Conservation (phyloP, 2,797 vertebrate genomes). For the Coreius guichenoti region DNA sequence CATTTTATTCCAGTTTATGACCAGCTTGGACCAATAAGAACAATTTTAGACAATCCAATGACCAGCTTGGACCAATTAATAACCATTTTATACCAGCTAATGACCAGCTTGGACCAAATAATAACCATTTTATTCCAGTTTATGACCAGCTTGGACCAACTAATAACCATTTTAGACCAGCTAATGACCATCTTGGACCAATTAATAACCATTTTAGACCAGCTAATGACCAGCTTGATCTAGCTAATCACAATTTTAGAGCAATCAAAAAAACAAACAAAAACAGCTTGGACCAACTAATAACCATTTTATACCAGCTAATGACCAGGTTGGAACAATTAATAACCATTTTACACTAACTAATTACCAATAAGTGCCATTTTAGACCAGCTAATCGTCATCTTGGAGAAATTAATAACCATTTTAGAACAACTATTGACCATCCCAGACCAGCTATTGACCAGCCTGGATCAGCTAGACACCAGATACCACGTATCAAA, state of each 20-base stretch:
- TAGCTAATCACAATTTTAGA: not conserved
- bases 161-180: not conserved
- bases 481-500: not conserved
- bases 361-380: not conserved
- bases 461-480: not conserved
- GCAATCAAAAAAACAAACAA: too few species aligned
- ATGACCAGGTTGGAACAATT: not conserved
- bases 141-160: not conserved
- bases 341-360: not conserved
- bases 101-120: not conserved
- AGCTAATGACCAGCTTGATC: not conserved
- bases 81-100: not conserved
- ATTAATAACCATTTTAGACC: too few species aligned
- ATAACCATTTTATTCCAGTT: not conserved
- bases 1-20: not conserved
- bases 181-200: not conserved
- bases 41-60: not conserved
- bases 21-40: not conserved
- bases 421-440: not conserved
- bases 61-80: not conserved
- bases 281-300: not conserved
- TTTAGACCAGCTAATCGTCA: not conserved
- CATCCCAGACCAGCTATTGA: not conserved
- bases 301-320: not conserved
- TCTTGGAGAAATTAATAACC: too few species aligned